Base-by-base conservation (phyloP, 2,113 vertebrate species). In the Otocyon megalotis region DNA sequence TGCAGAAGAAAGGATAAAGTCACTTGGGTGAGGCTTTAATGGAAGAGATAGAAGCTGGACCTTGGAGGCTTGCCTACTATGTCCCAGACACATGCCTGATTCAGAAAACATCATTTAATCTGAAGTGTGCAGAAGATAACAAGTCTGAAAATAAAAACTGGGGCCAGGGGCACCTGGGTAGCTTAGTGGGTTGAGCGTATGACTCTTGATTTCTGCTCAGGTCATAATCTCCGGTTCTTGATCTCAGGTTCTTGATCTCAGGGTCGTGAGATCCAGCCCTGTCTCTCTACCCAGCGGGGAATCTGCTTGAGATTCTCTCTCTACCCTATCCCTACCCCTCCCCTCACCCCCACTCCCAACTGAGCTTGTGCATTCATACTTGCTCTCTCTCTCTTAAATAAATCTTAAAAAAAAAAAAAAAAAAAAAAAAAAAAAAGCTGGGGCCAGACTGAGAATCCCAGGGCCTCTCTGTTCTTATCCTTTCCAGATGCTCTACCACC, bases 81-180 rank as follows among this genome's bases (percentile, higher is more conserved):
- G 9, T 94, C 77, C 85, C 89, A 85, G 86, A 95, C 50, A 93
- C 20, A 72, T 62, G 28, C 92, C 58, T 85, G 76, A 97, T 94
- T 97, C 60, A 82, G 84, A 93, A 86, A 87, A 90, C 50, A 89
- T 72, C 62, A 92, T 97, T 95, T 89, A 93, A 56, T 95, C 90
- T 93, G n/a, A n/a, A 87, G 35, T 96, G 22, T 67, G 22, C 81
- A 84, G 84, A 94, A 97, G 37, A 90, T 83, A 90, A 92, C 93
- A 50, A 74, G 43, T 87, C n/a, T 81, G 35, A 48, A 93, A 92
- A 92, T 63, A 74, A 94, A 94, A 93, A 22, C n/a, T 32, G 0
- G 53, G 8, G 13, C 35, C 92, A 86, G n/a, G 16, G 65, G 56
- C 15, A 17, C 65, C 32, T n/a, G 16, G 65, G 65, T n/a, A 69